A percentile compares a stretch with the other conserved stretches of the same genome.
Evolutionary conservation across 2,797 vertebrate species (phyloP).

Genomic region (Echeneis naucrates): DNA sequence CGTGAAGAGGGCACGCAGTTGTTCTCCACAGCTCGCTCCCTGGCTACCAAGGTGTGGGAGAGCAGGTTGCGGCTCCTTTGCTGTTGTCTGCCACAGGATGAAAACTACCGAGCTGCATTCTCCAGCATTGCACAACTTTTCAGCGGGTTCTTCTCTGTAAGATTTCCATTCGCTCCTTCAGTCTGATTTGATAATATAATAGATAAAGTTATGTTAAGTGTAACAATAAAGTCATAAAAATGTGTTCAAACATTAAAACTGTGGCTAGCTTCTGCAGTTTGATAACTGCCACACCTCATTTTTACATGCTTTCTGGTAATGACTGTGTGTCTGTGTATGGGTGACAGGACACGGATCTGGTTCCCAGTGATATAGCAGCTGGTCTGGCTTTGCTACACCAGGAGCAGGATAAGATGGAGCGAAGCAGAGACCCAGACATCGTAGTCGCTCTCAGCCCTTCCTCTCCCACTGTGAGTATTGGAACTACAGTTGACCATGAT

Average conservation of each 20-base stretch:
- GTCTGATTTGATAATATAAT: neutral
- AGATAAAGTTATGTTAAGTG: no score
- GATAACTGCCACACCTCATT: neutral
- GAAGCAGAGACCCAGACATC: conserved; percentile 85
- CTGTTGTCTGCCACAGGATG: conserved; percentile 93
- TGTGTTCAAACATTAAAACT: no score
- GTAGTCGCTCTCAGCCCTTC: conserved; percentile 84
- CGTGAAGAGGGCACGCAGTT: conserved; percentile 88
- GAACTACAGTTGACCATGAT: neutral
- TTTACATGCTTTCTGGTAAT: neutral
- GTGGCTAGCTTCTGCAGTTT: neutral
- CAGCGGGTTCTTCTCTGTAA: conserved; percentile 92
- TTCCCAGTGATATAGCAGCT: conserved; percentile 95
- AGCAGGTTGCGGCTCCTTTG: conserved; percentile 90
- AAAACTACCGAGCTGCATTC: conserved; percentile 91
- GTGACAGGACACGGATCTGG: conserved; percentile 96
- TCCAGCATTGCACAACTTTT: conserved; percentile 92
- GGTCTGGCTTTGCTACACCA: conserved; percentile 95
- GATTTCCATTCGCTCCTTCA: conserved; percentile 14
- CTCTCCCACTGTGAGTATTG: conserved; percentile 82
- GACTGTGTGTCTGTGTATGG: conserved; percentile 3
- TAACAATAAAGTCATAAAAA: no score
- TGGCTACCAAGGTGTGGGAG: conserved; percentile 94
- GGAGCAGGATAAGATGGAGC: conserved; percentile 92
- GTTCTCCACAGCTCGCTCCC: conserved; percentile 88